Evolutionary conservation across 1,140 invertebrate species (phyloP).

Genomic region (Drosophila punjabiensis): DNA sequence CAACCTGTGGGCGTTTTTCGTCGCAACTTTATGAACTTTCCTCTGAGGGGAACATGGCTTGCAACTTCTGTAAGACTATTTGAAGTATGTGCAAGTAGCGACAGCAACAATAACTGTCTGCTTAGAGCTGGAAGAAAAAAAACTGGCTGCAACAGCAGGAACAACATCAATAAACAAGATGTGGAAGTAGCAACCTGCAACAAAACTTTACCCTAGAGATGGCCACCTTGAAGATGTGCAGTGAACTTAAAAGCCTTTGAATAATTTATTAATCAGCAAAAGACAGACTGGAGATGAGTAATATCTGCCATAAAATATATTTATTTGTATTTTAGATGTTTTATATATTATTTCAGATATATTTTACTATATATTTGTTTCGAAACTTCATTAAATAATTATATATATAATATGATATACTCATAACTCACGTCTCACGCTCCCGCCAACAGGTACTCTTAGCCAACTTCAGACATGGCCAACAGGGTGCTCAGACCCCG

Average conservation of each 20-base stretch:
- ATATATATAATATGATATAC: background rate
- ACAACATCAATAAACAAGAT: constrained; percentile 51
- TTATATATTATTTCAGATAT: background rate
- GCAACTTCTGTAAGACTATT: constrained; percentile 69
- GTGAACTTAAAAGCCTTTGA: background rate
- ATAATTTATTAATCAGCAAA: constrained; percentile 5
- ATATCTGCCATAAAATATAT: background rate
- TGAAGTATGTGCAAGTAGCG: constrained; percentile 75
- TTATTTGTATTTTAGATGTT: background rate
- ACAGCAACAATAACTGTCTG: constrained; percentile 69
- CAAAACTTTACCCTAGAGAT: constrained; percentile 46
- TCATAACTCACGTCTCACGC: constrained; percentile 18
- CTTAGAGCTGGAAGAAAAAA: constrained; percentile 55
- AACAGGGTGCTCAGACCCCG: constrained; percentile 28
- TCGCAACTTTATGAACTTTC: constrained; percentile 81
- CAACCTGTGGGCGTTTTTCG: constrained; percentile 81
- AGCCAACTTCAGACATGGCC: constrained; percentile 39
- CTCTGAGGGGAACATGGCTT: constrained; percentile 33
- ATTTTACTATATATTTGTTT: background rate
- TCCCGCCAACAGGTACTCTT: constrained; percentile 4
- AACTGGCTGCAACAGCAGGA: constrained; percentile 18
- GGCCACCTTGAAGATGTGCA: constrained; percentile 10
- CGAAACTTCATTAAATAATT: too few relatives aligned
- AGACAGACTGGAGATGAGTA: background rate
- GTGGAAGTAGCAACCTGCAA: constrained; percentile 38